Percentiles rank a stretch among this genome's conserved stretches.
These are phyloP conservation scores for Erythrocercus mccallii DNA, from an alignment of 2,113 vertebrate genomes.

Conservation along the genomic window DNA sequence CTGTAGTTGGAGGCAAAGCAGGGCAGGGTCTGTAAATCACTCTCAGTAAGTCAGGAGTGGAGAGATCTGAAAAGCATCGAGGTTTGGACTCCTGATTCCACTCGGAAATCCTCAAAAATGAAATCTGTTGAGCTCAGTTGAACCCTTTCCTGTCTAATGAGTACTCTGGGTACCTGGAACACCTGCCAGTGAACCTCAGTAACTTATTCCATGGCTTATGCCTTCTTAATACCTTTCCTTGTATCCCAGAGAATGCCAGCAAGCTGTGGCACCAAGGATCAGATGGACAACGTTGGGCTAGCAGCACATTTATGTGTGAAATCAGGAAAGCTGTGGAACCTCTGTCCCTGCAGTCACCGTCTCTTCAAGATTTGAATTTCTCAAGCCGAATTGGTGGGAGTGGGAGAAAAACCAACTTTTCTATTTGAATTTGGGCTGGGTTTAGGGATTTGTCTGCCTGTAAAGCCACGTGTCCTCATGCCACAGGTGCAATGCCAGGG, in stretches of 20 bases:
- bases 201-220: not conserved
- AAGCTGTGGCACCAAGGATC: not conserved
- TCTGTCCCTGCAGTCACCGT: not conserved
- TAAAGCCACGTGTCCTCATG: accelerated
- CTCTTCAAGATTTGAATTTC: not conserved
- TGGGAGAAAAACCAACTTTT: accelerated
- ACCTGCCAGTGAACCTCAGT: not conserved
- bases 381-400: not conserved
- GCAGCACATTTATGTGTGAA: not conserved
- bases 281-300: not conserved
- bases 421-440: not conserved
- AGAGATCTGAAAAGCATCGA: not conserved
- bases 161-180: not conserved
- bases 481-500: not conserved
- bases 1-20: not conserved
- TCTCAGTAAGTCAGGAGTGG: not conserved
- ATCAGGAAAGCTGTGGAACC: not conserved
- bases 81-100: not conserved
- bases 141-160: not conserved
- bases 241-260: not conserved
- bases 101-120: not conserved
- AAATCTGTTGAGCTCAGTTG: not conserved
- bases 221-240: not conserved
- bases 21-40: not conserved
- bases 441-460: not conserved